These are phyloP conservation scores for Xyrichtys novacula DNA, from an alignment of 2,797 vertebrate species.

Conservation along the genomic window DNA sequence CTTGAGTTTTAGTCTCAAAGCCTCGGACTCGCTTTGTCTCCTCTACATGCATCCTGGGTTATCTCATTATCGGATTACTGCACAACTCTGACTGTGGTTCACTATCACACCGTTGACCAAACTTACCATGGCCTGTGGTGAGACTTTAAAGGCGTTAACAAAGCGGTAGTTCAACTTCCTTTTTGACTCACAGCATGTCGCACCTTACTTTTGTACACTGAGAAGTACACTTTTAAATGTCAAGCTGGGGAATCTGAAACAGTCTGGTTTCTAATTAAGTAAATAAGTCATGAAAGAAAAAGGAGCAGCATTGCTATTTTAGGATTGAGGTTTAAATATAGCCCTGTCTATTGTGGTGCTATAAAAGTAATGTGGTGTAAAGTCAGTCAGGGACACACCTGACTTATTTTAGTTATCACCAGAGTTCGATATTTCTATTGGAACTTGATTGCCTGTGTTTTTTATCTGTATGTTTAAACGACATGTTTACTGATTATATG, in stretches of 20 bases:
- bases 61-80: slow-evolving; percentile 82
- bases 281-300: not conserved
- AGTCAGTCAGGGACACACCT: too few relatives aligned
- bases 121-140: not conserved
- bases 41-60: slow-evolving; percentile 12
- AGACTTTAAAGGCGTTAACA: slow-evolving; percentile 11
- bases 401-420: too few relatives aligned
- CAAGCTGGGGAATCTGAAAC: not conserved
- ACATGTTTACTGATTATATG: too few relatives aligned
- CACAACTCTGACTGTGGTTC: slow-evolving; percentile 18
- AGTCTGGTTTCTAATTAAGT: not conserved
- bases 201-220: not conserved
- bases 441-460: too few relatives aligned
- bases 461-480: too few relatives aligned
- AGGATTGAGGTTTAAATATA: not conserved
- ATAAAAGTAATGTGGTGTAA: not conserved
- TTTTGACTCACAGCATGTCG: slow-evolving; percentile 14
- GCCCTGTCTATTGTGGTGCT: too few relatives aligned
- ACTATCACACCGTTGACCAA: slow-evolving; percentile 23
- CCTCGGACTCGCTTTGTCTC: slow-evolving; percentile 1
- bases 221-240: not conserved
- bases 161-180: slow-evolving; percentile 37
- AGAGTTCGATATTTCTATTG: too few relatives aligned
- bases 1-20: slow-evolving; percentile 2
- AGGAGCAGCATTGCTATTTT: not conserved